Conservation (phyloP, 2,113 vertebrate genomes). For the Xiphophorus couchianus region DNA sequence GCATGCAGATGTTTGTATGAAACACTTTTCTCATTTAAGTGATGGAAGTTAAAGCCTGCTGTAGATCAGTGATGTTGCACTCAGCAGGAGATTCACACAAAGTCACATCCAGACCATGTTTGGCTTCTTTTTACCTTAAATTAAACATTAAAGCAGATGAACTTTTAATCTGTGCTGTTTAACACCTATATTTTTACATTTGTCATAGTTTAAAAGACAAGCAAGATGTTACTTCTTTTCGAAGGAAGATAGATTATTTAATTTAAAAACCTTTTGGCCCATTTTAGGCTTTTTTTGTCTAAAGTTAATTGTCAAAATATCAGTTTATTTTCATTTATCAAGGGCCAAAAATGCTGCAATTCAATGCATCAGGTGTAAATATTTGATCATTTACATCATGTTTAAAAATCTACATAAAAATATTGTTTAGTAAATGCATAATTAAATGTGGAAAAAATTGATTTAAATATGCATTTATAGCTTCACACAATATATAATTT, state of each 20-base stretch:
- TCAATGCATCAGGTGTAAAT: background rate
- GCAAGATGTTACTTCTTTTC: no score
- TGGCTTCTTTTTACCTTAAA: no score
- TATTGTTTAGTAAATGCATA: no score
- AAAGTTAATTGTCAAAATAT: no score
- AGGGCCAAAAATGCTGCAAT: background rate
- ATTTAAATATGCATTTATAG: no score
- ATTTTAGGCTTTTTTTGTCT: background rate
- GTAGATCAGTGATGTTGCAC: background rate
- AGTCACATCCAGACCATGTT: background rate
- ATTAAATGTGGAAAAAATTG: no score
- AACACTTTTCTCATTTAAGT: background rate
- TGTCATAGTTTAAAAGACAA: no score
- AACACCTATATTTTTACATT: no score
- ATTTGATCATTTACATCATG: background rate
- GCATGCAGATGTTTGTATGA: slow-evolving; percentile 67
- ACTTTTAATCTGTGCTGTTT: no score
- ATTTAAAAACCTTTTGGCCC: background rate
- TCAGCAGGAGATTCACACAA: background rate
- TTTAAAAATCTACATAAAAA: background rate
- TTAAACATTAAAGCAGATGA: no score
- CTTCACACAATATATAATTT: background rate
- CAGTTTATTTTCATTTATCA: background rate
- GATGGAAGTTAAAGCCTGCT: slow-evolving; percentile 1
- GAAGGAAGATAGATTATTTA: no score